Evolutionary conservation across 2,888 invertebrate species (phyloP).

Genomic region (Lingula anatina): DNA sequence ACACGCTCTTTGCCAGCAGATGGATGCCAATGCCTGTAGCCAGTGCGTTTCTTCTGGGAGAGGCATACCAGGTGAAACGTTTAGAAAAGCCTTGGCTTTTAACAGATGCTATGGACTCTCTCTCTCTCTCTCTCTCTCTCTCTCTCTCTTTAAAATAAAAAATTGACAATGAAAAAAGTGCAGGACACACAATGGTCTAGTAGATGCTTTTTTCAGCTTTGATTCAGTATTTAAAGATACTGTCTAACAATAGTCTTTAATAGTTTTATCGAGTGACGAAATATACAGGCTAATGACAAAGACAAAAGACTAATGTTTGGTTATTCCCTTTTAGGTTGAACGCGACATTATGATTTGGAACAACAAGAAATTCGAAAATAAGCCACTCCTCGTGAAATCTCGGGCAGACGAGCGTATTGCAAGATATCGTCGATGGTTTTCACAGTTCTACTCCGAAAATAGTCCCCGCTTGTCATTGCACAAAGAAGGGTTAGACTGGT

Average conservation of each 20-base stretch:
- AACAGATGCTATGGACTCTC: too few relatives aligned
- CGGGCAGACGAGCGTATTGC: slow-evolving; percentile 67
- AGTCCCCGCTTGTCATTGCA: slow-evolving; percentile 55
- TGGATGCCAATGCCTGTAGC: slow-evolving; percentile 61
- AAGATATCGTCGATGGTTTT: slow-evolving; percentile 74
- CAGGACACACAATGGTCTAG: too few relatives aligned
- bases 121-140: too few relatives aligned
- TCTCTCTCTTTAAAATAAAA: too few relatives aligned
- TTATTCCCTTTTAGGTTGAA: slow-evolving; percentile 63
- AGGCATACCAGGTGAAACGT: slow-evolving; percentile 58
- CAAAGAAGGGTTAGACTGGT: slow-evolving; percentile 32
- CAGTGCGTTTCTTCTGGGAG: slow-evolving; percentile 64
- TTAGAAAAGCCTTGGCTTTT: too few relatives aligned
- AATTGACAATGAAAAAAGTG: too few relatives aligned
- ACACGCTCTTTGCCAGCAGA: slow-evolving; percentile 68
- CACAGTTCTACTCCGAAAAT: slow-evolving; percentile 76
- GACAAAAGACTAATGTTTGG: too few relatives aligned
- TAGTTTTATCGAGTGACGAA: too few relatives aligned
- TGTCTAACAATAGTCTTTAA: too few relatives aligned
- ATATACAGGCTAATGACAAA: too few relatives aligned
- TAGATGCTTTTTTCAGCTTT: too few relatives aligned
- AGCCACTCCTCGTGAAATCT: slow-evolving; percentile 66
- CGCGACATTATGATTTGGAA: slow-evolving; percentile 85
- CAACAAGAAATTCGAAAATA: slow-evolving; percentile 68
- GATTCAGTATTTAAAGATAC: too few relatives aligned